Evolutionary conservation across 2,113 vertebrate species (phyloP).

Genomic region (Acanthochromis polyacanthus): DNA sequence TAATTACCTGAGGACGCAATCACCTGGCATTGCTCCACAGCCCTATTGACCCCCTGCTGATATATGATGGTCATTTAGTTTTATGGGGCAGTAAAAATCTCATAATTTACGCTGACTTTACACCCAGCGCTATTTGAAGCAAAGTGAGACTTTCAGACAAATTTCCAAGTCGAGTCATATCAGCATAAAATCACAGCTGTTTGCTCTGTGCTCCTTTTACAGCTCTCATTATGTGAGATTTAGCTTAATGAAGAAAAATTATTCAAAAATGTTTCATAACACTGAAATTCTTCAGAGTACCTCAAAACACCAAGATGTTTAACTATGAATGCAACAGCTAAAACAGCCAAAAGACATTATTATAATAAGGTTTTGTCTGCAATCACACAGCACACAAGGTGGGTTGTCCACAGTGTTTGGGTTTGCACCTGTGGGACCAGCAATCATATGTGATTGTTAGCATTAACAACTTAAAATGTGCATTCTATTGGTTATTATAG

Average conservation of each 20-base stretch:
- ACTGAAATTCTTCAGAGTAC: conserved; percentile 12
- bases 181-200: conserved; percentile 43
- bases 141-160: conserved; percentile 44
- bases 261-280: conserved; percentile 7
- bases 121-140: conserved; percentile 48
- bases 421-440: neutral
- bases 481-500: no score
- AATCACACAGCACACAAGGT: neutral
- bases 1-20: conserved; percentile 53
- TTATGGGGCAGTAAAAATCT: conserved; percentile 61
- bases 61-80: conserved; percentile 63
- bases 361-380: conserved; percentile 7
- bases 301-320: conserved; percentile 2
- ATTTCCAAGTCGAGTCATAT: conserved; percentile 51
- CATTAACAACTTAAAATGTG: neutral
- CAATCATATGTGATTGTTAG: neutral
- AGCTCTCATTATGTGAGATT: conserved; percentile 19
- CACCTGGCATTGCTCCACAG: conserved; percentile 37
- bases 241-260: neutral
- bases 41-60: conserved; percentile 61
- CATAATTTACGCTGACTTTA: conserved; percentile 65
- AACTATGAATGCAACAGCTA: neutral
- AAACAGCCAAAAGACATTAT: neutral
- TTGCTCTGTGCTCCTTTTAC: conserved; percentile 28
- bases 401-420: neutral